phyloP scores from a whole-genome alignment of 2,797 vertebrate genomes.

The Gouania willdenowi region DNA sequence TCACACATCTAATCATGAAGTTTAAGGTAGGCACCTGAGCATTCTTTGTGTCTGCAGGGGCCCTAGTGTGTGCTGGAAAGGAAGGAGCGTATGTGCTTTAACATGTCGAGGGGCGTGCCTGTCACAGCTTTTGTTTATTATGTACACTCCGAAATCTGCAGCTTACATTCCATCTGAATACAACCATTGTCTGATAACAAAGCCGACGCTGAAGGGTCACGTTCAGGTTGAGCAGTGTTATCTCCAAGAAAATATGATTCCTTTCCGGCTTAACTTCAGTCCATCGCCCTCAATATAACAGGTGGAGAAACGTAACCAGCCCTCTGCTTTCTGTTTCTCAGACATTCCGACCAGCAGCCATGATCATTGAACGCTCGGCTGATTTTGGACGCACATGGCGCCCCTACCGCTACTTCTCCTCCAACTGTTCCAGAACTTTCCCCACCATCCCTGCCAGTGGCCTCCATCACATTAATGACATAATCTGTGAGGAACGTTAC shows the following conservation, averaged over 20 bases:
- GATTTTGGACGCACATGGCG: conserved; percentile 83
- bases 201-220: background rate
- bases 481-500: conserved; percentile 86
- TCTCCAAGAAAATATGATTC: too few species aligned
- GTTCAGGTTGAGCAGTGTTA: too few species aligned
- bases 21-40: conserved; percentile 80
- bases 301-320: too few species aligned
- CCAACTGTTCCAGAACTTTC: conserved; percentile 84
- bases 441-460: conserved; percentile 58
- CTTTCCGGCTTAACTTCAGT: too few species aligned
- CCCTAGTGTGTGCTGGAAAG: background rate
- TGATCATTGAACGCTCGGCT: conserved; percentile 82
- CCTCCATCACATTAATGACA: conserved; percentile 74
- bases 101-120: background rate
- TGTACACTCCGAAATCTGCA: conserved; percentile 7
- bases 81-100: background rate
- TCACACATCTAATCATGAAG: conserved; percentile 88
- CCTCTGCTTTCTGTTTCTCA: conserved; percentile 42
- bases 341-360: conserved; percentile 85
- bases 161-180: conserved; percentile 12
- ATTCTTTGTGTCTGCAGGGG: background rate
- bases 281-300: too few species aligned
- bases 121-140: conserved; percentile 22
- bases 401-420: conserved; percentile 83
- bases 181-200: conserved; percentile 6